These are phyloP conservation scores for Callithrix jacchus DNA, from an alignment of 2,113 vertebrate species.

Conservation along the genomic window DNA sequence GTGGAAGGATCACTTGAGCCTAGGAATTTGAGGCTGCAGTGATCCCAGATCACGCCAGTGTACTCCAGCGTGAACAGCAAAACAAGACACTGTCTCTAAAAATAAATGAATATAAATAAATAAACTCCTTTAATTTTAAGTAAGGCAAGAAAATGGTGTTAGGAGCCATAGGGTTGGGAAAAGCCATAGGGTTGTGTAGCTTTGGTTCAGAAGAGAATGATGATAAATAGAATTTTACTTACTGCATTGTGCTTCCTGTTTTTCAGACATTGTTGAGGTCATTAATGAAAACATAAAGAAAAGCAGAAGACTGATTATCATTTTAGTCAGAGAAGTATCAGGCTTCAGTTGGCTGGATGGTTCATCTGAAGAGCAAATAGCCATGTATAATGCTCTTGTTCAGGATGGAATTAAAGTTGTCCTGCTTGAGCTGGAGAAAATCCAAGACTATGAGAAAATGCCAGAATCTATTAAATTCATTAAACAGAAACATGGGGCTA, in stretches of 20 bases:
- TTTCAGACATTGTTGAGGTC: conserved; percentile 80
- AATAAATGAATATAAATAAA: too few relatives aligned
- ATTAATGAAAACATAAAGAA: conserved; percentile 85
- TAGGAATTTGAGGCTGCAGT: too few relatives aligned
- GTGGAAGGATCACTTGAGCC: too few relatives aligned
- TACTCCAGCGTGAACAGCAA: too few relatives aligned
- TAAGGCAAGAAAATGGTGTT: background rate
- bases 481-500: conserved; percentile 88
- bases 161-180: background rate
- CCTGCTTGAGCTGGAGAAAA: conserved; percentile 92
- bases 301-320: conserved; percentile 91
- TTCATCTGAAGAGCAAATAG: conserved; percentile 88
- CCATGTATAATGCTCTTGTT: conserved; percentile 88
- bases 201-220: background rate
- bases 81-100: too few relatives aligned
- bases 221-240: background rate
- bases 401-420: conserved; percentile 89
- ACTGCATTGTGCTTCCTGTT: background rate
- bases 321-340: conserved; percentile 83
- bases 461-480: conserved; percentile 93
- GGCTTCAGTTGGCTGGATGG: conserved; percentile 72
- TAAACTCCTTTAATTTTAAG: background rate
- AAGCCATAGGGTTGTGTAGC: too few relatives aligned
- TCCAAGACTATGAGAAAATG: conserved; percentile 87
- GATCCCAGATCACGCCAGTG: too few relatives aligned